A percentile compares a stretch with the other conserved stretches of the same genome.
Evolutionary conservation across 2,888 invertebrate genomes (phyloP).

Genomic region (Calameuta filiformis): DNA sequence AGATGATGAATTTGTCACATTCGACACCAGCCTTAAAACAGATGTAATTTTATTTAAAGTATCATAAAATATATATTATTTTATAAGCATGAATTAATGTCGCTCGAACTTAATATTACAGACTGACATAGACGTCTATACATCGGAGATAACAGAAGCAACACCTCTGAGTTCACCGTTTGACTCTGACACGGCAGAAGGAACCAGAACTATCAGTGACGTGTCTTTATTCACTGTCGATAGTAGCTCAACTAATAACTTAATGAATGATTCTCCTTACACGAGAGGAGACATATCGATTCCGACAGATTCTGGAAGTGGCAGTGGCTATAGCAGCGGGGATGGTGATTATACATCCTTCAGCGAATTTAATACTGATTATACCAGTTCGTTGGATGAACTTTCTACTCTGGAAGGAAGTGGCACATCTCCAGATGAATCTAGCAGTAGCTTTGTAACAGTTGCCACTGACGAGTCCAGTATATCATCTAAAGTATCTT

Average conservation of each 20-base stretch:
- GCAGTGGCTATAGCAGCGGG: slow-evolving; percentile 39
- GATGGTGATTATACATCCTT: slow-evolving; percentile 37
- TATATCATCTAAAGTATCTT: background rate
- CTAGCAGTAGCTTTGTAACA: slow-evolving; percentile 16
- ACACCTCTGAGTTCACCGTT: slow-evolving; percentile 42
- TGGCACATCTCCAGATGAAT: slow-evolving; percentile 40
- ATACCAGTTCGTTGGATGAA: slow-evolving; percentile 23
- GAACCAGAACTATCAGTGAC: slow-evolving; percentile 31
- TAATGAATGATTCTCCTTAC: slow-evolving; percentile 52
- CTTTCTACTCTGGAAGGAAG: slow-evolving; percentile 49
- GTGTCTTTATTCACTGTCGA: slow-evolving; percentile 25
- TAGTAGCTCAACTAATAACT: slow-evolving; percentile 43
- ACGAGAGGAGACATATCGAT: slow-evolving; percentile 52
- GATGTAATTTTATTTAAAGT: slow-evolving; percentile 31
- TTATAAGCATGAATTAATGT: background rate
- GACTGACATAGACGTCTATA: background rate
- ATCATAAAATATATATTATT: background rate
- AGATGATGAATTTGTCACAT: slow-evolving; percentile 66
- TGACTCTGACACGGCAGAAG: slow-evolving; percentile 28
- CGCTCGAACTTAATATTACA: background rate
- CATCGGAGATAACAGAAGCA: slow-evolving; percentile 37
- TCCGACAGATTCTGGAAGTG: slow-evolving; percentile 47
- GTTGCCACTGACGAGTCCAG: slow-evolving; percentile 11
- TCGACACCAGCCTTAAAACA: slow-evolving; percentile 39
- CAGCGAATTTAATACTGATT: slow-evolving; percentile 27